Evolutionary conservation across 2,797 vertebrate species (phyloP).

Genomic region (Forpus xanthops): DNA sequence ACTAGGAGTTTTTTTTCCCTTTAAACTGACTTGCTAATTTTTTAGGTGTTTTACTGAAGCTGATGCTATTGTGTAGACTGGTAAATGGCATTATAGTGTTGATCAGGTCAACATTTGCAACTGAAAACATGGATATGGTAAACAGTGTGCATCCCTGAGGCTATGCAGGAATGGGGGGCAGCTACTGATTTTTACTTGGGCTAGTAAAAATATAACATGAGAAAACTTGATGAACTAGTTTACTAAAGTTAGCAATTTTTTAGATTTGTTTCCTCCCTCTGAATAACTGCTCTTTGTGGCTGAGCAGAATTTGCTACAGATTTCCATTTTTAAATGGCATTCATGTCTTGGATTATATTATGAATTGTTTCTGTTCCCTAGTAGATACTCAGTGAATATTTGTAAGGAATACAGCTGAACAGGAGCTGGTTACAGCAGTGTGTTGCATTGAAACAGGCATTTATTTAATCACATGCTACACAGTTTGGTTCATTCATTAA

Average conservation of each 20-base stretch:
- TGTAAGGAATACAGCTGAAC: neutral
- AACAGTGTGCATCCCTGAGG: slow-evolving; percentile 53
- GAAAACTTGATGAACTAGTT: neutral
- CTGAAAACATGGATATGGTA: slow-evolving; percentile 65
- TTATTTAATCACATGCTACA: neutral
- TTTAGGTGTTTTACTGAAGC: slow-evolving; percentile 39
- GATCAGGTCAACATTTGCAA: slow-evolving; percentile 71
- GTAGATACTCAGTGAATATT: neutral
- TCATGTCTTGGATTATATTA: neutral
- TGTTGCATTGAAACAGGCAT: neutral
- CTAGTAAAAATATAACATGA: neutral
- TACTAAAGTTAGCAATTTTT: neutral
- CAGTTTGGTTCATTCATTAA: neutral
- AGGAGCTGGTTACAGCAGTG: neutral
- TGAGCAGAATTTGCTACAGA: neutral
- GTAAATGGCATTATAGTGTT: slow-evolving; percentile 65
- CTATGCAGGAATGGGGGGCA: neutral
- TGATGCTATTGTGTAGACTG: slow-evolving; percentile 48
- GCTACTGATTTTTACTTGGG: neutral
- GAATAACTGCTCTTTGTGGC: neutral
- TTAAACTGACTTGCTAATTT: slow-evolving; percentile 75
- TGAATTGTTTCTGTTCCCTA: neutral
- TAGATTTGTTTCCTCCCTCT: neutral
- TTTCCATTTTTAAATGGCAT: neutral
- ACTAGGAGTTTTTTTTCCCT: slow-evolving; percentile 48